Base-by-base conservation (phyloP, 2,888 invertebrate species). In the Bunonema sp. region DNA sequence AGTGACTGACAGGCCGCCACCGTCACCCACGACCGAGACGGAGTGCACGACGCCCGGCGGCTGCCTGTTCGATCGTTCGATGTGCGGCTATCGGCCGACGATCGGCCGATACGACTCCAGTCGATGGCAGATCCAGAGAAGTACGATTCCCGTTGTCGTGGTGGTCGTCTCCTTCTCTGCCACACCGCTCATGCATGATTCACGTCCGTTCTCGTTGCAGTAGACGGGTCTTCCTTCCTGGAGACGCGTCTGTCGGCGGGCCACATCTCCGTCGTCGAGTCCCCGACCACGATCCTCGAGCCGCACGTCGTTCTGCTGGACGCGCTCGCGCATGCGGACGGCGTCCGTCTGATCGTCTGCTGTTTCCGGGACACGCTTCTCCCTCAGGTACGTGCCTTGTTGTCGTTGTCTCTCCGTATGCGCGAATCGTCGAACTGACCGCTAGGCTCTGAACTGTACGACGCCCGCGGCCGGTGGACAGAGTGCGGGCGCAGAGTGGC, bases 181-280 rank as follows among this genome's bases (percentile, higher is more conserved):
- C n/a, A n/a, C n/a, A n/a, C n/a, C n/a, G n/a, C n/a, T n/a, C n/a
- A n/a, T n/a, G n/a, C n/a, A n/a, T n/a, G n/a, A n/a, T n/a, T n/a
- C n/a, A n/a, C n/a, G n/a, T n/a, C n/a, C n/a, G 28, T 16, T 7
- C 12, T 2, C 21, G 10, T 41, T 46, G 20, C 45, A 58, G 59
- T 58, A 12, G 56, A 52, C 16, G 38, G 38, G 0, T 52, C 57
- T 3, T 47, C 47, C 24, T 59, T 59, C 35, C 48, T 49, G 10
- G 57, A 59, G 33, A 45, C 57, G 1, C 39, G 47, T 5, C 50
- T 59, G 12, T 45, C 50, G 10, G 31, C 53, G 12, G 54, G 54
- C 18, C 47, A 59, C 28, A 46, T 58, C 7, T 50, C 59, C 0
- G 52, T 57, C 0, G 44, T 58, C 37, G 54, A 55, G 28, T 42